phyloP scores from a whole-genome alignment of 2,888 invertebrate species.

The Cataglyphis albicans region DNA sequence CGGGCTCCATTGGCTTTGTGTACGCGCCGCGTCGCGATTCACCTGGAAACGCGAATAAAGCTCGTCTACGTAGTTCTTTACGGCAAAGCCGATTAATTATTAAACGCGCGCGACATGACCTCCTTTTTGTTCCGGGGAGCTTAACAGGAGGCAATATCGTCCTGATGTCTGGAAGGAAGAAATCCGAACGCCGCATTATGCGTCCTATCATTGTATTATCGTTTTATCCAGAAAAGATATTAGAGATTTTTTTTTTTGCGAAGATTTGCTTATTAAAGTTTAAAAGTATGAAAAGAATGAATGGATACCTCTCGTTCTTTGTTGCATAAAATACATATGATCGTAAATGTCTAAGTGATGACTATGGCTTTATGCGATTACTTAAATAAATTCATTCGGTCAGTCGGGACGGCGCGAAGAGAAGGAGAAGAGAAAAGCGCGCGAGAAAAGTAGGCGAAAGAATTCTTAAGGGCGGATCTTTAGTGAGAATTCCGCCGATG shows the following conservation, averaged over 20 bases:
- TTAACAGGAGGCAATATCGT: slow-evolving; percentile 17
- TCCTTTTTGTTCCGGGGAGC: slow-evolving; percentile 17
- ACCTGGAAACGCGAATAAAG: slow-evolving; percentile 45
- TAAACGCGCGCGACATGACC: slow-evolving; percentile 34
- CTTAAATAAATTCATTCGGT: background rate
- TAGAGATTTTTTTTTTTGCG: background rate
- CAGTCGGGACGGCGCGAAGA: background rate
- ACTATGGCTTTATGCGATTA: background rate
- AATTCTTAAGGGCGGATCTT: slow-evolving; percentile 14
- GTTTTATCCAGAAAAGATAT: background rate
- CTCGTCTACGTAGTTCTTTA: slow-evolving; percentile 32
- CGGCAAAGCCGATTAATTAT: slow-evolving; percentile 48
- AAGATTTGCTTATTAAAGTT: background rate
- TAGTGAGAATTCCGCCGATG: slow-evolving; percentile 11
- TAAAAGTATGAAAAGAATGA: background rate
- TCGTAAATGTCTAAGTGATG: background rate
- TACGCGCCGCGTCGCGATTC: slow-evolving; percentile 49
- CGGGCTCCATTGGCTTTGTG: slow-evolving; percentile 43
- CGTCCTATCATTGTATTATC: background rate
- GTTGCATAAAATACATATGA: background rate
- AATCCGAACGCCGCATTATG: background rate
- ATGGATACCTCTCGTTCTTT: background rate
- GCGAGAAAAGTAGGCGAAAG: background rate
- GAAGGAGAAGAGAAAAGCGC: no score
- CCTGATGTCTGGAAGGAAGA: background rate